Base-by-base conservation (phyloP, 1,140 invertebrate species). In the Drosophila mayri region DNA sequence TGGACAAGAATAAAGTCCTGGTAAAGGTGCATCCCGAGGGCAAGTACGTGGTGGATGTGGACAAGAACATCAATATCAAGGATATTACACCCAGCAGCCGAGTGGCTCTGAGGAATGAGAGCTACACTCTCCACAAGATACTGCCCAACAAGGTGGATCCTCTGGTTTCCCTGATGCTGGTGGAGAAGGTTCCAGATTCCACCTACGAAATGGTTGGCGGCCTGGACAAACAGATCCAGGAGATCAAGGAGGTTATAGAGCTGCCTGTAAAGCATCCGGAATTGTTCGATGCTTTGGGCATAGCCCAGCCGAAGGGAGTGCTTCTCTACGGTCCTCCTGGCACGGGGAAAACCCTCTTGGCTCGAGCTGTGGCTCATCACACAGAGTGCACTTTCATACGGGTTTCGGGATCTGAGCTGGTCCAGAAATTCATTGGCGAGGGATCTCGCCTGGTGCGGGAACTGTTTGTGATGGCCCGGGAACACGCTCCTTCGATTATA, bases 191-290 rank as follows among this genome's bases (percentile, higher is more conserved):
- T 6, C 99, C 99, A 5, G 99, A 99, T 93, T 99, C 98, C 0
- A 99, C 99, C 0, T 97, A 99, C 93, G 99, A 99, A 95, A 99
- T 99, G 99, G 99, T 99, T 43, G 99, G 99, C 73, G 99, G 99
- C 75, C 94, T 99, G 54, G 99, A 99, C 90, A 99, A 99, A 91
- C 99, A 99, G 94, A 99, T 99, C 70, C 99, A 99, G 93, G 99
- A 99, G 94, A 99, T 99, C 68, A 99, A 99, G 94, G 99, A 99
- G 94, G 99, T 99, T 0, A 99, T 99, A 93, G 99, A 99, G 93
- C 94, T 99, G 64, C 99, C 99, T 0, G 99, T 99, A 0, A 99
- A 99, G 93, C 99, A 99, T 95, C 99, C 99, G 3, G 99, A 99
- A 93, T 93, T 99, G 2, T 99, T 99, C 94, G 99, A 99, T 95